Evolutionary conservation across 2,888 invertebrate species (phyloP), one percentile per base, ranked within the genome.

Genomic region (Watsonalla binaria): DNA sequence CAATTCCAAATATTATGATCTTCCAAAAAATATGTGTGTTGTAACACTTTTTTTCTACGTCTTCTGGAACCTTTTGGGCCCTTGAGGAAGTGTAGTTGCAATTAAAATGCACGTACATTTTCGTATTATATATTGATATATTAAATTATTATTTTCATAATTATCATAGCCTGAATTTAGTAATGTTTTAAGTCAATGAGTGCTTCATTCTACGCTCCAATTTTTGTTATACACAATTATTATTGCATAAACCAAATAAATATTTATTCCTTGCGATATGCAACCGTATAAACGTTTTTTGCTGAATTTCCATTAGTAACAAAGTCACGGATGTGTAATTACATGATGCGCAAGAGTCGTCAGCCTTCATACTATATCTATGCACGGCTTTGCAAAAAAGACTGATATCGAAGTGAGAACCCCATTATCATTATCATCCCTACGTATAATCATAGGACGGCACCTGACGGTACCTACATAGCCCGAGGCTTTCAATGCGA

Each of bases 401-500:
- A 33, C 39, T 51, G 52, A 57, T 42, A 57, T 54, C 46, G 51
- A 49, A 13, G 47, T 39, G 46, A 24, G 53, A 57, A 52, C 53
- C 47, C n/a, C 55, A 56, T 53, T 56, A 56, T 51, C 55, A 56
- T 53, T 56, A 56, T 51, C 51, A 54, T 47, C 39, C 33, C 47
- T 53, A 54, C 55, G 51, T 57, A 51, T 57, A 56, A 58, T 59
- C 54, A 54, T 52, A 47, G 48, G 46, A 51, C 51, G 56, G 53
- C 11, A 55, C 48, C 53, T 57, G 62, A 55, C 62, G 58, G 58
- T 52, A 50, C 39, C 56, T 37, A 50, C 46, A 55, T 53, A 46
- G 55, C 56, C 55, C 15, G 37, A 24, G 56, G 57, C 54, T 54
- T 55, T 48, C 46, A 58, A 57, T 51, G 50, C 47, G 42, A 42